Evolutionary conservation across 2,113 vertebrate genomes (phyloP).

Genomic region (Leptobrachium leishanense): DNA sequence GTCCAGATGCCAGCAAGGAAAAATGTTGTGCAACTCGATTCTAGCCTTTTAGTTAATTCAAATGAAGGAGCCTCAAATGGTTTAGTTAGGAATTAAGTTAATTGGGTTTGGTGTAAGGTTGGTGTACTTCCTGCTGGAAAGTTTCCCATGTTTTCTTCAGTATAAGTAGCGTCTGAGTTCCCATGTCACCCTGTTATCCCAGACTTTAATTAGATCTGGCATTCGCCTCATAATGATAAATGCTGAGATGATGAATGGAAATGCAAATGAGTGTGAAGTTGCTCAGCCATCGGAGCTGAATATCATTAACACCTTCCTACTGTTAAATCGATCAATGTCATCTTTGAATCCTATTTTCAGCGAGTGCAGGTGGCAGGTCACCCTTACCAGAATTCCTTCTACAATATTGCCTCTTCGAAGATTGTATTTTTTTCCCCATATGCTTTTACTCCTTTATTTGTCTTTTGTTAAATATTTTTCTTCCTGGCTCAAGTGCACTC

Average conservation of each 20-base stretch:
- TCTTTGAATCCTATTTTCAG: constrained; percentile 69
- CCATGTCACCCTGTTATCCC: constrained; percentile 86
- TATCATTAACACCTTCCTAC: constrained; percentile 94
- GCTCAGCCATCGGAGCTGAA: constrained; percentile 82
- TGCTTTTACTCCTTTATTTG: constrained; percentile 61
- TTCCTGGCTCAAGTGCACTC: constrained; percentile 74
- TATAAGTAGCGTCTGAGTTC: constrained; percentile 73
- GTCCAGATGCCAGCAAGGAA: constrained; percentile 25
- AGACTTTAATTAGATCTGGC: constrained; percentile 99
- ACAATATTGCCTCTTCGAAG: constrained; percentile 61
- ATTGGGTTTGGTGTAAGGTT: constrained; percentile 87
- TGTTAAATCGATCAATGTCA: constrained; percentile 96
- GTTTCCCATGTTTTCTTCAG: constrained; percentile 72
- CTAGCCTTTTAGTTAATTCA: constrained; percentile 65
- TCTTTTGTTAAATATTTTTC: constrained; percentile 77
- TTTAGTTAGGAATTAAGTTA: constrained; percentile 86
- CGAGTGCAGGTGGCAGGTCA: constrained; percentile 71
- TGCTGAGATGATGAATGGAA: constrained; percentile 94
- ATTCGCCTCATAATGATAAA: constrained; percentile 91
- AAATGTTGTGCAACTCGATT: constrained; percentile 51
- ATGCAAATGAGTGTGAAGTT: constrained; percentile 93
- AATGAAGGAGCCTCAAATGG: constrained; percentile 79
- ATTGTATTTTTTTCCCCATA: constrained; percentile 67
- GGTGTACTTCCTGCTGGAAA: constrained; percentile 81
- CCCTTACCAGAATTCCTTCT: constrained; percentile 65